Conservation (phyloP, 2,888 invertebrate species). For the Caenorhabditis doughertyi region DNA sequence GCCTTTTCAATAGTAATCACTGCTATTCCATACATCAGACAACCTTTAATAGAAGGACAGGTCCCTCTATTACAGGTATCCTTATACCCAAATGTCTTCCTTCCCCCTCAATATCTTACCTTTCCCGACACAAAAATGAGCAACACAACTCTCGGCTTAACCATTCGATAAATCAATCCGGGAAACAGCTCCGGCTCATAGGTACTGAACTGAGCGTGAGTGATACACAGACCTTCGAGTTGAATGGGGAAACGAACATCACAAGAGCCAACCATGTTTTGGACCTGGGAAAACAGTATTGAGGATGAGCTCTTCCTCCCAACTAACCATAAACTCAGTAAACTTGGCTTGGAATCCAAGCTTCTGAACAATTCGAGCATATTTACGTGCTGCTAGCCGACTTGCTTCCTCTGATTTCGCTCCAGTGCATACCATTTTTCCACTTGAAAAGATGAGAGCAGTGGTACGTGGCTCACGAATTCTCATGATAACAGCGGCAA, state of each 20-base stretch:
- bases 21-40: no score
- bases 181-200: conserved; percentile 99
- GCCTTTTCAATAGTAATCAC: no score
- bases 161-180: conserved; percentile 94
- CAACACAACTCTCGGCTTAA: conserved; percentile 94
- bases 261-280: conserved; percentile 92
- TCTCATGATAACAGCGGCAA: conserved; percentile 98
- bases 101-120: conserved; percentile 84
- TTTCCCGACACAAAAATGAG: conserved; percentile 99
- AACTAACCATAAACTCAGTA: conserved; percentile 82
- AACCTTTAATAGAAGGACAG: no score
- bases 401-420: conserved; percentile 90
- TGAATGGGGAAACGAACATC: conserved; percentile 92
- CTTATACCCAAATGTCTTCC: no score
- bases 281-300: conserved; percentile 84
- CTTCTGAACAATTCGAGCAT: conserved; percentile 90
- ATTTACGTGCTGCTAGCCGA: conserved; percentile 88
- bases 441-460: conserved; percentile 90
- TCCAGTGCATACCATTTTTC: conserved; percentile 93
- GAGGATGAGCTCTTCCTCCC: neutral
- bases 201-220: conserved; percentile 89
- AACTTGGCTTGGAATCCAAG: conserved; percentile 87
- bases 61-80: no score
- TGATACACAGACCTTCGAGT: conserved; percentile 89
- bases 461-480: conserved; percentile 90